A percentile compares a stretch with the other conserved stretches of the same genome.
Conservation (phyloP, 2,113 vertebrate species). For the Oenanthe oenanthe region DNA sequence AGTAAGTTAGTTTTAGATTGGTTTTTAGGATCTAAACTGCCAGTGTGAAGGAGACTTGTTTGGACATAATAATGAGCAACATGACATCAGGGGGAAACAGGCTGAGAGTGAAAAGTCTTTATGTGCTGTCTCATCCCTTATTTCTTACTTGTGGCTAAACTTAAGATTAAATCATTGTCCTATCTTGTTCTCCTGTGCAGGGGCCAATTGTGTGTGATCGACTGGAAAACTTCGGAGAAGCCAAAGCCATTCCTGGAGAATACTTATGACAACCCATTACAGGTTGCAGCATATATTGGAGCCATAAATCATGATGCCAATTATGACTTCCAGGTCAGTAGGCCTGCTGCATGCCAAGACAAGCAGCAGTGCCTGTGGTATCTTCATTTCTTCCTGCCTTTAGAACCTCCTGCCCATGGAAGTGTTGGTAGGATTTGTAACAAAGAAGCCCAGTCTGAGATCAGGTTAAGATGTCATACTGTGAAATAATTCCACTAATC, state of each 20-base stretch:
- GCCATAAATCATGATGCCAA: conserved; percentile 89
- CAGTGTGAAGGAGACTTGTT: background rate
- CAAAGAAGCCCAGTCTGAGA: background rate
- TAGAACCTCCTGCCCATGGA: background rate
- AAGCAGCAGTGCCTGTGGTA: background rate
- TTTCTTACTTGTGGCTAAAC: background rate
- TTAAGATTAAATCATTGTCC: background rate
- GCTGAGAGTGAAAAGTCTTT: background rate
- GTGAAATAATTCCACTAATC: background rate
- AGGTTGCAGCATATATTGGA: conserved; percentile 92
- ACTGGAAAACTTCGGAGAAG: conserved; percentile 98
- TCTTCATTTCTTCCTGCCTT: background rate
- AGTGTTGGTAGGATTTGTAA: background rate
- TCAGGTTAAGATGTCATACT: background rate
- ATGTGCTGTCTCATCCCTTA: background rate
- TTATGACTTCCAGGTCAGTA: conserved; percentile 91
- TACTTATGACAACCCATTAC: conserved; percentile 93
- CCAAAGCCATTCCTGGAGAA: conserved; percentile 86
- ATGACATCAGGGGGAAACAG: background rate
- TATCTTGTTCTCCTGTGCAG: conserved; percentile 68
- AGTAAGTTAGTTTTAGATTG: background rate
- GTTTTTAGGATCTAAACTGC: background rate
- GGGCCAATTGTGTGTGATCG: conserved; percentile 89
- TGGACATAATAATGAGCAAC: background rate
- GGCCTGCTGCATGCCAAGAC: background rate